Percentiles rank a stretch among this genome's conserved stretches.
Evolutionary conservation across 2,113 vertebrate genomes (phyloP).

Genomic region (Macrotus californicus): DNA sequence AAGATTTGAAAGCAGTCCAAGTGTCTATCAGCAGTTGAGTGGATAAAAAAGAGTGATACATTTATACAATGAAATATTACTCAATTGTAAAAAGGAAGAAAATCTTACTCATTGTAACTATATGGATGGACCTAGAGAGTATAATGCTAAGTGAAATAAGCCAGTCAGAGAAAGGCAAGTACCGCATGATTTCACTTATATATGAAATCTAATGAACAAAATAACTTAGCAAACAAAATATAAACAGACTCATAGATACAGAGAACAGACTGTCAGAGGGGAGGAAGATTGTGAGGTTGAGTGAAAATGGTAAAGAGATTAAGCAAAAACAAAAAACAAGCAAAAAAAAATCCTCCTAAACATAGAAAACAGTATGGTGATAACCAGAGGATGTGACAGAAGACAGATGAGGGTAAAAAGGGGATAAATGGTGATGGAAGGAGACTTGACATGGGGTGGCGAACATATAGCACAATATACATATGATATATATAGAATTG

Average conservation of each 20-base stretch:
- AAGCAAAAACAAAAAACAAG: not conserved
- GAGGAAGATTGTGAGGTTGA: too few species aligned
- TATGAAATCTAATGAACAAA: not conserved
- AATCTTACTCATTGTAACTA: not conserved
- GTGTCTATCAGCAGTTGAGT: not conserved
- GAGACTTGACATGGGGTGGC: not conserved
- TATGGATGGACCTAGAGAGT: not conserved
- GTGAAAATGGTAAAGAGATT: not conserved
- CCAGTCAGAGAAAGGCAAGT: not conserved
- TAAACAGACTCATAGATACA: too few species aligned
- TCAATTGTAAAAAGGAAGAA: not conserved
- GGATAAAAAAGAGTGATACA: not conserved
- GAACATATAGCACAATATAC: not conserved
- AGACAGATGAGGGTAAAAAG: not conserved
- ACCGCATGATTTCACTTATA: not conserved
- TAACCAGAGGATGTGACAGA: not conserved
- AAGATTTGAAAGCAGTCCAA: not conserved
- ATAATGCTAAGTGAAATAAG: not conserved
- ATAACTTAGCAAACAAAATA: not conserved
- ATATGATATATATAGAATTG: not conserved
- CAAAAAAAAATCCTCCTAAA: not conserved
- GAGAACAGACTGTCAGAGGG: not conserved
- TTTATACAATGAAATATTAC: not conserved
- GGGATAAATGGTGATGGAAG: not conserved
- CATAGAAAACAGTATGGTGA: not conserved